Base-by-base conservation (phyloP, 2,888 invertebrate genomes). In the Pilophorus perplexus region DNA sequence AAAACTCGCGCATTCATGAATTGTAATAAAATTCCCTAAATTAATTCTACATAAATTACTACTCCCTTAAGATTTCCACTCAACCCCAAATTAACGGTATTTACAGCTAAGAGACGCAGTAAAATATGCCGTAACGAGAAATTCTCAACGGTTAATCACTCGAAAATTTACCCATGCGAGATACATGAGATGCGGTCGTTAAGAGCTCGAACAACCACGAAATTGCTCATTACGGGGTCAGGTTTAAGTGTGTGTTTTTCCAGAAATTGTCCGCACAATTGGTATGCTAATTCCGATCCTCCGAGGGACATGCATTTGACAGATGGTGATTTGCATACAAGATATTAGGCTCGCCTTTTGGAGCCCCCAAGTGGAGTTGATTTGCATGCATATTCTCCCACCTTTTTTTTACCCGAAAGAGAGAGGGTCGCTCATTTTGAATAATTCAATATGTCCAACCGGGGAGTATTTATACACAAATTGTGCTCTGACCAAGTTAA, bases 401-500 rank as follows among this genome's bases (percentile, higher is more conserved):
- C 52, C 37, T 54, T 54, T 27, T 42, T 65, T 38, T 65, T 65
- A 54, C 54, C 54, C 40, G 54, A 54, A 54, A 65, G 62, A 20
- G 8, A 46, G 62, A 62, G 62, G 46, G 62, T 46, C 46, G 62
- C 48, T 62, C 57, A 57, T 40, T 66, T 66, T 66, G 66, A 66
- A 66, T 66, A 66, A 66, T 66, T 66, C 66, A 66, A 66, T 66
- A 66, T 57, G 66, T 55, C 57, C 66, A 46, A 55, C 55, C 27
- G 66, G 57, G 57, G 55, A 55, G 55, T 57, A 8, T 66, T 66
- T 66, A 66, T 66, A 66, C 20, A 65, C 66, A 66, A 66, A 66
- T 66, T 66, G 66, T 23, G 44, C 57, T 66, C 52, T 66, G 66
- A 66, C 66, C 66, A 66, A 66, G 66, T 66, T 66, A 66, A 66